Evolutionary conservation across 2,113 vertebrate species (phyloP).

Genomic region (Melanocharis versteri): DNA sequence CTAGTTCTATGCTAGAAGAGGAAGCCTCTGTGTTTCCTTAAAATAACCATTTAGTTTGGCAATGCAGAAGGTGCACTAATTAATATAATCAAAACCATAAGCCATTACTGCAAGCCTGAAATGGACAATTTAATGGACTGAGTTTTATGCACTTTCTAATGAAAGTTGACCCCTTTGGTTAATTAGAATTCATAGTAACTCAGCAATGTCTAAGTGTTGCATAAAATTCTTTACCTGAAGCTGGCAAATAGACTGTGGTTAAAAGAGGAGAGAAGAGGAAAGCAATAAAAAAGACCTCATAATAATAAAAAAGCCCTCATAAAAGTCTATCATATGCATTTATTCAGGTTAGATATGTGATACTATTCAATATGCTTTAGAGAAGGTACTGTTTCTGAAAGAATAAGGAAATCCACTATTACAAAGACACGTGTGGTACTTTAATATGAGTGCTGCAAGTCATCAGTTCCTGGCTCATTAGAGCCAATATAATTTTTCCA

Average conservation of each 20-base stretch:
- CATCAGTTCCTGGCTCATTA: not conserved
- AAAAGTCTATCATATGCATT: not conserved
- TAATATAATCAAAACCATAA: slow-evolving; percentile 43
- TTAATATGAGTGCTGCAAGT: not conserved
- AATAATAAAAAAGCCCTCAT: slow-evolving; percentile 28
- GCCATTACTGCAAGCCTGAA: slow-evolving; percentile 6
- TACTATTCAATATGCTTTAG: not conserved
- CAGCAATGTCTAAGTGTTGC: not conserved
- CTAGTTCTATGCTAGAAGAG: not conserved
- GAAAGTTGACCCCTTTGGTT: slow-evolving; percentile 30
- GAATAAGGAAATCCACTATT: not conserved
- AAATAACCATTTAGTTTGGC: not conserved
- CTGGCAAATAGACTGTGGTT: not conserved
- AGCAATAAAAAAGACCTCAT: not conserved
- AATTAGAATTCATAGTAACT: slow-evolving; percentile 48
- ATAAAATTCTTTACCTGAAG: slow-evolving; percentile 20
- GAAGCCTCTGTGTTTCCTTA: not conserved
- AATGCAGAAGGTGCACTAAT: slow-evolving; percentile 19
- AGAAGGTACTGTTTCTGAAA: not conserved
- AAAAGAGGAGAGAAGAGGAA: not conserved
- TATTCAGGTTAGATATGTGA: not conserved
- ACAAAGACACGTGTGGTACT: not conserved
- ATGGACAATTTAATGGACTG: slow-evolving; percentile 43
- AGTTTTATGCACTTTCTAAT: slow-evolving; percentile 54
- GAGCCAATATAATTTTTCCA: not conserved